A percentile compares a stretch with the other conserved stretches of the same genome.
Conservation (phyloP, 1,140 invertebrate genomes). For the Bilobella aurantiaca region DNA sequence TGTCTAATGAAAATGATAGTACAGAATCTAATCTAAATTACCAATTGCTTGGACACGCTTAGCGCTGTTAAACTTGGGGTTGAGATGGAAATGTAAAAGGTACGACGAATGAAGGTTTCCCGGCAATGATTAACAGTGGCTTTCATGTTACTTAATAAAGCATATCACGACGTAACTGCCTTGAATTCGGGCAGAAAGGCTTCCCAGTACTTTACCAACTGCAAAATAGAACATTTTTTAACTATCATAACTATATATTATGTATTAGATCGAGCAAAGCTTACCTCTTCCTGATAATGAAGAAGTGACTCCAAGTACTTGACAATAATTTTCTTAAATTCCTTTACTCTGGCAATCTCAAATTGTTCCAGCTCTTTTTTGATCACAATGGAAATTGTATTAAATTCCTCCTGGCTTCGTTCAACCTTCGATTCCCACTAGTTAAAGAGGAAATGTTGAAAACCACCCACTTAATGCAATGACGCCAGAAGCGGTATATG, state of each 20-base stretch:
- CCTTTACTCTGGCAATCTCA: constrained; percentile 73
- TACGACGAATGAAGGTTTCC: neutral
- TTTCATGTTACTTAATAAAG: too few relatives aligned
- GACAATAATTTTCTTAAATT: constrained; percentile 81
- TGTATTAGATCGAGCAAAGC: neutral
- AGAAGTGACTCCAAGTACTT: constrained; percentile 89
- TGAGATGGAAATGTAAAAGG: neutral
- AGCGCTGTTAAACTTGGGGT: too few relatives aligned
- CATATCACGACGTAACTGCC: neutral
- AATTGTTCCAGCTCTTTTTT: constrained; percentile 90
- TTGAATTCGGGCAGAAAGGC: constrained; percentile 69
- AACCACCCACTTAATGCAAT: too few relatives aligned
- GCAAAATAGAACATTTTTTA: constrained; percentile 36
- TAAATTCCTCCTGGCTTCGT: constrained; percentile 89
- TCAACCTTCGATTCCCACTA: constrained; percentile 94
- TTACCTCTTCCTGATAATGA: constrained; percentile 86
- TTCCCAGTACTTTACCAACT: constrained; percentile 93
- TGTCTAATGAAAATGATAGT: too few relatives aligned
- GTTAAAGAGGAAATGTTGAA: too few relatives aligned
- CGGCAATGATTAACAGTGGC: neutral
- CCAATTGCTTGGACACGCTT: too few relatives aligned
- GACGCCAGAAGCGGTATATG: too few relatives aligned
- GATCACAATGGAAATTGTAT: constrained; percentile 90
- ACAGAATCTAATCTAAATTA: too few relatives aligned
- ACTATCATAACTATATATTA: neutral